These are phyloP conservation scores for Lucilia sericata DNA, from an alignment of 1,140 invertebrate genomes.

Conservation along the genomic window DNA sequence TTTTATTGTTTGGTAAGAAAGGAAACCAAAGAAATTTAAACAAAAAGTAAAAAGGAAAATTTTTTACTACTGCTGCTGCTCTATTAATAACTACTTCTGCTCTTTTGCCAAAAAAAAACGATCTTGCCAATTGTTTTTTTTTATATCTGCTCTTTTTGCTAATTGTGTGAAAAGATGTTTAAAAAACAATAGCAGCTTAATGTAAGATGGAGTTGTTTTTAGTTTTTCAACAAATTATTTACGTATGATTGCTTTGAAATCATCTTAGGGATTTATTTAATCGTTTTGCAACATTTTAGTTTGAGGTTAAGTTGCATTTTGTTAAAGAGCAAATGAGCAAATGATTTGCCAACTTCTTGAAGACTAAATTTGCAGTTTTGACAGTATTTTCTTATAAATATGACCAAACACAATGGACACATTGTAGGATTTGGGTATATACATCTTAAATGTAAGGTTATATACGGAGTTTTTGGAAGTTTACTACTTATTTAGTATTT, in stretches of 20 bases:
- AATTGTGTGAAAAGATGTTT: conserved; percentile 50
- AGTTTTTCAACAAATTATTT: conserved; percentile 49
- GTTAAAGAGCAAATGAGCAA: neutral
- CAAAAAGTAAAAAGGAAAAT: neutral
- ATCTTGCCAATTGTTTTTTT: conserved; percentile 26
- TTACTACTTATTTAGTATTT: no score
- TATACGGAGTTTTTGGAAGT: no score
- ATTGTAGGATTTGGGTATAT: no score
- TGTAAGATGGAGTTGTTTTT: neutral
- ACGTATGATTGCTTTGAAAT: neutral
- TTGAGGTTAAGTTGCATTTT: neutral
- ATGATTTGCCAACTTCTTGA: neutral
- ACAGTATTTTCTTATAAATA: no score
- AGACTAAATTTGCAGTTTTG: no score
- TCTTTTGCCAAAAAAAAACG: neutral
- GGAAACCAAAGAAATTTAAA: conserved; percentile 3
- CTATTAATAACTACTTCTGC: neutral
- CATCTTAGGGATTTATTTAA: neutral
- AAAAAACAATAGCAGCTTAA: conserved; percentile 11
- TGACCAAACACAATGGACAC: no score
- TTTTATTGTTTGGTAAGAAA: neutral
- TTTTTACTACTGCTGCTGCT: neutral
- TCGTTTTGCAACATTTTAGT: neutral
- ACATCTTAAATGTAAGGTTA: no score
- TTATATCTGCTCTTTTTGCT: conserved; percentile 32